phyloP scores from a whole-genome alignment of 2,888 invertebrate species.

The Dione vanillae region DNA sequence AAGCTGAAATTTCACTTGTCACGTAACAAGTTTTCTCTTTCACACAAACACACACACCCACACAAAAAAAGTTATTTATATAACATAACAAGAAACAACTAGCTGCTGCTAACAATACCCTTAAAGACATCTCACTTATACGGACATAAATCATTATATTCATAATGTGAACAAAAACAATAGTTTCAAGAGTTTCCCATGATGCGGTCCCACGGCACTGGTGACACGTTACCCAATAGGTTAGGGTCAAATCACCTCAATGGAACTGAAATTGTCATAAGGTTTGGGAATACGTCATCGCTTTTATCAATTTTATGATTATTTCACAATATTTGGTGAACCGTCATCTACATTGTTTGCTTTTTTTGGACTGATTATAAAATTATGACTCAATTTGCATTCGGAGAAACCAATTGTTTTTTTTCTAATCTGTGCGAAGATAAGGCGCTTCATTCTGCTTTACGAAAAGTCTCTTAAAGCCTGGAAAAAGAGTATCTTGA shows the following conservation, averaged over 20 bases:
- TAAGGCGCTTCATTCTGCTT: too few species aligned
- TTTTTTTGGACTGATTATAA: too few species aligned
- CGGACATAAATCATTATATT: slow-evolving; percentile 45
- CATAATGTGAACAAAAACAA: slow-evolving; percentile 48
- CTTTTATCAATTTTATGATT: neutral
- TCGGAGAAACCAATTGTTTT: too few species aligned
- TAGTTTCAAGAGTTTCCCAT: slow-evolving; percentile 50
- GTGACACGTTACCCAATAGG: slow-evolving; percentile 52
- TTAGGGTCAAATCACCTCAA: slow-evolving; percentile 49
- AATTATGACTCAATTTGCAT: too few species aligned
- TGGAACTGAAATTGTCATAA: slow-evolving; percentile 24
- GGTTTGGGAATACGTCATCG: slow-evolving; percentile 16
- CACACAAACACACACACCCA: neutral
- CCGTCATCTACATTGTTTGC: too few species aligned
- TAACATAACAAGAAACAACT: slow-evolving; percentile 23
- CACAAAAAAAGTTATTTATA: neutral
- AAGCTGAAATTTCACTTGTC: neutral
- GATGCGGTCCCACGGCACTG: slow-evolving; percentile 53
- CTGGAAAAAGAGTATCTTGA: too few species aligned
- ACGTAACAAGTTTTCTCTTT: neutral
- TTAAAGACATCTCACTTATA: slow-evolving; percentile 43
- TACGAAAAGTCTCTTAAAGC: too few species aligned
- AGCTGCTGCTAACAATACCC: slow-evolving; percentile 28
- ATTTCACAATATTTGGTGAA: too few species aligned
- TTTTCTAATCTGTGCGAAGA: too few species aligned